Evolutionary conservation across 2,797 vertebrate species (phyloP).

Genomic region (Neomorphus geoffroyi): DNA sequence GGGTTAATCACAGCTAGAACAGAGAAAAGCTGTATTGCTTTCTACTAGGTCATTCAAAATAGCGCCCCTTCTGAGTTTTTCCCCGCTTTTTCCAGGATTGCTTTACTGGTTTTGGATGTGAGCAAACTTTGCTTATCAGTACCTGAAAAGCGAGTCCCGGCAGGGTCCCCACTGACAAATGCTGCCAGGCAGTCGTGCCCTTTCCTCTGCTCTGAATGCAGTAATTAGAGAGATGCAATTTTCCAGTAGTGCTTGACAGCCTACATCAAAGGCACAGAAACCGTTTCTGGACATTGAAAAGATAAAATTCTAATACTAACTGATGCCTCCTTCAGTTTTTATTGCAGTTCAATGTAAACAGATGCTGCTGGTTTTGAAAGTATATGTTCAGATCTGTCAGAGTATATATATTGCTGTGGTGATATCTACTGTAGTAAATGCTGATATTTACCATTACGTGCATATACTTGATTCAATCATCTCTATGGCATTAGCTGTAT

Average conservation of each 20-base stretch:
- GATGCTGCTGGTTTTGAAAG: conserved; percentile 32
- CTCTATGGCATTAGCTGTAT: background rate
- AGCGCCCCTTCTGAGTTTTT: background rate
- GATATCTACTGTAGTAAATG: background rate
- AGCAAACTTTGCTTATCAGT: conserved; percentile 45
- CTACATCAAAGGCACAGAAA: conserved; percentile 68
- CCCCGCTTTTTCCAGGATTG: background rate
- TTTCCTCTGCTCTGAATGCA: background rate
- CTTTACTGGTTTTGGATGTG: background rate
- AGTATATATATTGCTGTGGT: background rate
- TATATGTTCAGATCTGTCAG: background rate
- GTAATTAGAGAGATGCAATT: conserved; percentile 56
- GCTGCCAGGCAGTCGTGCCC: conserved; percentile 32
- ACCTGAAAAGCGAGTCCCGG: conserved; percentile 18
- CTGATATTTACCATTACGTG: background rate
- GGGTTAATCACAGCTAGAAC: background rate
- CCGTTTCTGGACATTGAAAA: conserved; percentile 68
- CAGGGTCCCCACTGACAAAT: conserved; percentile 11
- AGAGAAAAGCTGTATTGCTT: background rate
- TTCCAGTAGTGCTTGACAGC: conserved; percentile 61
- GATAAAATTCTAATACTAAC: conserved; percentile 65
- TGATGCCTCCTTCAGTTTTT: conserved; percentile 61
- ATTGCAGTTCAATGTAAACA: conserved; percentile 44
- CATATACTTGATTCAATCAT: background rate
- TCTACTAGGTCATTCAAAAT: background rate